Conservation (phyloP, 1,140 invertebrate species). For the Platorchestia sp. region DNA sequence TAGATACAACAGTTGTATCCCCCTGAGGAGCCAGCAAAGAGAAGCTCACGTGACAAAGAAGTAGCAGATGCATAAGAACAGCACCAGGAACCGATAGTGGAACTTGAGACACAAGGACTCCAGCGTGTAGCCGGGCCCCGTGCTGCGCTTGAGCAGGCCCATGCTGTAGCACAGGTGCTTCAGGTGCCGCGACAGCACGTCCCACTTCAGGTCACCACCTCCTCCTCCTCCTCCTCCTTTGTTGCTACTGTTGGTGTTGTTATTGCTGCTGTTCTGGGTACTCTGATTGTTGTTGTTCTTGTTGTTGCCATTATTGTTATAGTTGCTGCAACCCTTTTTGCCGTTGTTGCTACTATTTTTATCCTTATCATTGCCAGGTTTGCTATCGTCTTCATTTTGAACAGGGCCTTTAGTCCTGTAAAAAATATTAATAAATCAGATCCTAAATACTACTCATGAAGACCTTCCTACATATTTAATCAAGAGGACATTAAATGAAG, state of each 20-base stretch:
- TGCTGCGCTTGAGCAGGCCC: not conserved
- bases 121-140: conserved; percentile 12
- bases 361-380: not conserved
- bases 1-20: too few species aligned
- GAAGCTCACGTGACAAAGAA: conserved; percentile 19
- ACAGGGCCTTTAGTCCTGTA: too few species aligned
- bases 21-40: too few species aligned
- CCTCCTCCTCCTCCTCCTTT: not conserved
- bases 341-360: not conserved
- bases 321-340: not conserved
- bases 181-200: not conserved
- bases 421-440: too few species aligned
- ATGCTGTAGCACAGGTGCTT: conserved; percentile 47
- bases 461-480: too few species aligned
- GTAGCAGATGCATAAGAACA: not conserved
- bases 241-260: not conserved
- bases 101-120: conserved; percentile 30
- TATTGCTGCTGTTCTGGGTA: not conserved
- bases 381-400: too few species aligned
- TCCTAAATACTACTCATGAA: too few species aligned
- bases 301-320: not conserved
- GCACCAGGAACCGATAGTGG: conserved; percentile 16
- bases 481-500: too few species aligned
- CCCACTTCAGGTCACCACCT: not conserved
- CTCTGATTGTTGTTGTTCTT: not conserved